Evolutionary conservation across 2,113 vertebrate genomes (phyloP).

Genomic region (Choloepus hoffmanni): DNA sequence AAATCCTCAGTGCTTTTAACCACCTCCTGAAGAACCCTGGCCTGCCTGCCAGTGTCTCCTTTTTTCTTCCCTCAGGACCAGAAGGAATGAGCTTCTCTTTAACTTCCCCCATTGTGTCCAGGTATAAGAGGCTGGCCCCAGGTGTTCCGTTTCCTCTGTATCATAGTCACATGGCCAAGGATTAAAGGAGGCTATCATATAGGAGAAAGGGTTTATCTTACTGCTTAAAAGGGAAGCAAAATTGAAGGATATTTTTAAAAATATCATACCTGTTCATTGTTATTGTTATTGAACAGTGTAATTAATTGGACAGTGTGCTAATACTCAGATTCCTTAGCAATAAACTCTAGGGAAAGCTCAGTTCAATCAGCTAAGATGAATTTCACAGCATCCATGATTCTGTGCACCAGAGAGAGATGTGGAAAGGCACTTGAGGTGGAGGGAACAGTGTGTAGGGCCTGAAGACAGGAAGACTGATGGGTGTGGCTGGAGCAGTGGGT

Average conservation of each 20-base stretch:
- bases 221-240: neutral
- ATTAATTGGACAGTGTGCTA: neutral
- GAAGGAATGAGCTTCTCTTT: neutral
- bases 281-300: neutral
- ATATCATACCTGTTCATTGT: neutral
- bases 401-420: neutral
- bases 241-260: neutral
- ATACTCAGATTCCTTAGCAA: neutral
- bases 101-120: neutral
- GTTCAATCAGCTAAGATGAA: no score
- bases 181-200: neutral
- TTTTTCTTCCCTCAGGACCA: neutral
- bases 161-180: neutral
- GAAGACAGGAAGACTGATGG: neutral
- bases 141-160: neutral
- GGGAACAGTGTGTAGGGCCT: neutral
- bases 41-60: neutral
- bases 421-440: neutral
- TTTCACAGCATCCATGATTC: neutral
- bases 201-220: neutral
- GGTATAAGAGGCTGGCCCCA: neutral
- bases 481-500: neutral
- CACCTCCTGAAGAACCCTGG: neutral
- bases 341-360: neutral
- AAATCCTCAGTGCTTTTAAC: neutral